Evolutionary conservation across 2,888 invertebrate genomes (phyloP).

Genomic region (Labia minor): DNA sequence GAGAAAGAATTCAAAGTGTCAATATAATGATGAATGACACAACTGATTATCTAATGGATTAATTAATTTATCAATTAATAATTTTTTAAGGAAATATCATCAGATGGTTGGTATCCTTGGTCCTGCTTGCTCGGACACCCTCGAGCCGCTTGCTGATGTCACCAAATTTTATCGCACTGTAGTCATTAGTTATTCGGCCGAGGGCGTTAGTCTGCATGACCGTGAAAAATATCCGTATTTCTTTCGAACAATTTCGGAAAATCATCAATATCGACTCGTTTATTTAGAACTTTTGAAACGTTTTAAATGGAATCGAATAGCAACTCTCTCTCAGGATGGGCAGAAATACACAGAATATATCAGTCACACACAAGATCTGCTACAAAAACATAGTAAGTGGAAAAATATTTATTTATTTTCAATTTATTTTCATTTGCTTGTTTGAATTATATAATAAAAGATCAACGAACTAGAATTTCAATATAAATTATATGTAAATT

Average conservation of each 20-base stretch:
- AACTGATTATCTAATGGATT: too few species aligned
- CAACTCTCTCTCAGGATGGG: conserved; percentile 66
- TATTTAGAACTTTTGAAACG: conserved; percentile 49
- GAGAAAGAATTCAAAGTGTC: too few species aligned
- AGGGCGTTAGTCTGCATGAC: conserved; percentile 60
- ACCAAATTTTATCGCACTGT: conserved; percentile 60
- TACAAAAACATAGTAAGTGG: conserved; percentile 44
- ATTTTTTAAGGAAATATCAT: conserved; percentile 7
- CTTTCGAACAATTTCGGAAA: conserved; percentile 68
- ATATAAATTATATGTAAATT: too few species aligned
- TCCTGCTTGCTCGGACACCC: conserved; percentile 70
- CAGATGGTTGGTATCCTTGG: conserved; percentile 35
- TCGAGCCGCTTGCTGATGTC: conserved; percentile 66
- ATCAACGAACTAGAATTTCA: too few species aligned
- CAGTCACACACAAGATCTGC: conserved; percentile 53
- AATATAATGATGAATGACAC: too few species aligned
- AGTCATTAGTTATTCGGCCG: conserved; percentile 67
- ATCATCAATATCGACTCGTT: conserved; percentile 50
- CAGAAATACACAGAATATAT: conserved; percentile 70
- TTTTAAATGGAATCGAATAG: conserved; percentile 58
- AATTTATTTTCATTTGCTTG: too few species aligned
- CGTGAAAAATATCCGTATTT: conserved; percentile 62
- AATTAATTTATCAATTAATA: too few species aligned
- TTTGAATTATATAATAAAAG: conserved; percentile 3
- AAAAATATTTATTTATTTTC: background rate